These are phyloP conservation scores for Arizona elegans DNA, from an alignment of 2,113 vertebrate genomes.

Conservation along the genomic window DNA sequence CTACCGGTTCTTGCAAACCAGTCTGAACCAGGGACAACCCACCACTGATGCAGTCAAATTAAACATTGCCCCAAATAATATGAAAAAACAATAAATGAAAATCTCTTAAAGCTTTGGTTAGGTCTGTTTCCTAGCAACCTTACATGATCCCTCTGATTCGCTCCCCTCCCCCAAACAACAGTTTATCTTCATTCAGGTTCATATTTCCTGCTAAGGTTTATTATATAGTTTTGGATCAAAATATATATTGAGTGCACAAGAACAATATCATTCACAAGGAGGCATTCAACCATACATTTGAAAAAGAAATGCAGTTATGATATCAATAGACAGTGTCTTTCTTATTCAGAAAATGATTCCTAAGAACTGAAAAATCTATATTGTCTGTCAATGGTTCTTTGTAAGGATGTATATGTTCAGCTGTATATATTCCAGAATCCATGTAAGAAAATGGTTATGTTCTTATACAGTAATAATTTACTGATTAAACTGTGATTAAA, in stretches of 20 bases:
- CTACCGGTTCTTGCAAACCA: no score
- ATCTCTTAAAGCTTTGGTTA: fast-evolving
- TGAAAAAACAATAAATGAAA: fast-evolving
- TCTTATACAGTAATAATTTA: neutral
- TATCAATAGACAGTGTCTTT: neutral
- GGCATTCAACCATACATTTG: neutral
- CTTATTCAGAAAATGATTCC: neutral
- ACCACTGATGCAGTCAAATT: neutral
- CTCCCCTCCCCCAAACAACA: neutral
- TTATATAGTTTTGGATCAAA: neutral
- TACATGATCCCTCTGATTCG: neutral
- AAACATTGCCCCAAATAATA: neutral
- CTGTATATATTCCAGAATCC: neutral
- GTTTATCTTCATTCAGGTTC: neutral
- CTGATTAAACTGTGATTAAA: neutral
- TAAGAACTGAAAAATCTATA: neutral
- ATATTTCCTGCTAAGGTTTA: neutral
- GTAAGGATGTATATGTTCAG: neutral
- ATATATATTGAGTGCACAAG: neutral
- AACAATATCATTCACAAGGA: neutral
- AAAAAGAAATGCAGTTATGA: neutral
- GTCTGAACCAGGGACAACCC: no score
- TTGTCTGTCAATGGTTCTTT: neutral
- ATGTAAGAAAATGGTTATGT: neutral
- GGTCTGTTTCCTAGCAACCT: neutral